Percentiles rank a stretch among this genome's conserved stretches.
These are phyloP conservation scores for Typhlichthys subterraneus DNA, from an alignment of 2,797 vertebrate species.

Conservation along the genomic window DNA sequence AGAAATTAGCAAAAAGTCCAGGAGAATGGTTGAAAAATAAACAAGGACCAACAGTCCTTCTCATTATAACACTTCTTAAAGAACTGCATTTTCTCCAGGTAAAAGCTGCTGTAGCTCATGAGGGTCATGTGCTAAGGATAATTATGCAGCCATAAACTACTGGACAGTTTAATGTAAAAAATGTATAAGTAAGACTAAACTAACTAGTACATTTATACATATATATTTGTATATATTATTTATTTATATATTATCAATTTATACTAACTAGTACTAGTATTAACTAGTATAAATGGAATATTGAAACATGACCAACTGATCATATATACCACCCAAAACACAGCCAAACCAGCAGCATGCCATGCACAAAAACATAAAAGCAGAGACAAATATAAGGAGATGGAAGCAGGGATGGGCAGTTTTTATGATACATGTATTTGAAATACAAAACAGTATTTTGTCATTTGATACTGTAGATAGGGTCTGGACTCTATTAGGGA, in stretches of 20 bases:
- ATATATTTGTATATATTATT: no score
- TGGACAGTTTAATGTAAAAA: background rate
- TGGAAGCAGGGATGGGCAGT: no score
- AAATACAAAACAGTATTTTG: no score
- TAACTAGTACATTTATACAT: background rate
- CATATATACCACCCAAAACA: background rate
- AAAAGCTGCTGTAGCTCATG: background rate
- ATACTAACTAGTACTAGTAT: background rate
- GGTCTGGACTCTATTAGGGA: no score
- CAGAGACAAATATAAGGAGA: background rate
- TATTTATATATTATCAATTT: no score
- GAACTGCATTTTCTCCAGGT: background rate
- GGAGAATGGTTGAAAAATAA: background rate
- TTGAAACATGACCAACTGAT: background rate
- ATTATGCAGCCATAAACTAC: background rate
- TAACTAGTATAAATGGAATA: background rate
- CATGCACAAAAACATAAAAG: slow-evolving; percentile 9
- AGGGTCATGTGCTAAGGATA: slow-evolving; percentile 7
- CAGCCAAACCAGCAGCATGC: slow-evolving; percentile 25
- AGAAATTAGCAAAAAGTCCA: slow-evolving; percentile 3
- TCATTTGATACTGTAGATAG: no score
- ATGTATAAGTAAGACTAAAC: background rate
- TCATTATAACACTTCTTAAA: slow-evolving; percentile 2
- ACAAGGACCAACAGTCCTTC: background rate
- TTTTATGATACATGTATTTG: no score